Conservation (phyloP, 2,113 vertebrate species). For the Mustelus asterias region DNA sequence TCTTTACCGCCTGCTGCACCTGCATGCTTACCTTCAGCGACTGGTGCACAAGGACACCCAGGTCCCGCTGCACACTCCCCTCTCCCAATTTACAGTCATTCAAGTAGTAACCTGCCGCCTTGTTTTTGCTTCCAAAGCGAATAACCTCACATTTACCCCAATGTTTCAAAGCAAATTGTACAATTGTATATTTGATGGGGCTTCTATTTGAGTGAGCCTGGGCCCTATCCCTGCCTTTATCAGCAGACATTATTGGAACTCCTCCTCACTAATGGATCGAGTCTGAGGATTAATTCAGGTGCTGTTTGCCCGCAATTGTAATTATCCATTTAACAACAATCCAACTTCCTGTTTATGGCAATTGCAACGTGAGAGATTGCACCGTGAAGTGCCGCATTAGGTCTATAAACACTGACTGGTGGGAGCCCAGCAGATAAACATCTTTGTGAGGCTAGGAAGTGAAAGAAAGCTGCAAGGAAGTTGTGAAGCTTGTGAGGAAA, state of each 20-base stretch:
- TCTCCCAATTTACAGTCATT: too few relatives aligned
- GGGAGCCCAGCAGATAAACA: neutral
- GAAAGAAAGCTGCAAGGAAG: neutral
- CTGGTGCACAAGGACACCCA: too few relatives aligned
- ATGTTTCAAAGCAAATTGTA: neutral
- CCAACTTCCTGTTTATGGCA: neutral
- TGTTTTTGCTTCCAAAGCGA: too few relatives aligned
- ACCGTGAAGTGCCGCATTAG: neutral
- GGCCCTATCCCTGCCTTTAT: neutral
- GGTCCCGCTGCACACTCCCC: too few relatives aligned
- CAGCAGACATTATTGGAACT: neutral
- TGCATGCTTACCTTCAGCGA: too few relatives aligned
- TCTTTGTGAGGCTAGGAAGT: neutral
- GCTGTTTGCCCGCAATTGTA: neutral
- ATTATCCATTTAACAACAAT: neutral
- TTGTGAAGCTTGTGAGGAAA: neutral
- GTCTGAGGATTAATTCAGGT: neutral
- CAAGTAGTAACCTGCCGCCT: too few relatives aligned
- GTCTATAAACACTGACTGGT: neutral
- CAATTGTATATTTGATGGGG: neutral
- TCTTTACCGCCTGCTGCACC: too few relatives aligned
- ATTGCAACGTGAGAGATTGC: neutral
- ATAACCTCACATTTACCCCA: neutral
- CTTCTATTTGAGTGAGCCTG: neutral
- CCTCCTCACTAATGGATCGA: neutral